phyloP scores from a whole-genome alignment of 2,888 invertebrate species.

The Apantesis nais region DNA sequence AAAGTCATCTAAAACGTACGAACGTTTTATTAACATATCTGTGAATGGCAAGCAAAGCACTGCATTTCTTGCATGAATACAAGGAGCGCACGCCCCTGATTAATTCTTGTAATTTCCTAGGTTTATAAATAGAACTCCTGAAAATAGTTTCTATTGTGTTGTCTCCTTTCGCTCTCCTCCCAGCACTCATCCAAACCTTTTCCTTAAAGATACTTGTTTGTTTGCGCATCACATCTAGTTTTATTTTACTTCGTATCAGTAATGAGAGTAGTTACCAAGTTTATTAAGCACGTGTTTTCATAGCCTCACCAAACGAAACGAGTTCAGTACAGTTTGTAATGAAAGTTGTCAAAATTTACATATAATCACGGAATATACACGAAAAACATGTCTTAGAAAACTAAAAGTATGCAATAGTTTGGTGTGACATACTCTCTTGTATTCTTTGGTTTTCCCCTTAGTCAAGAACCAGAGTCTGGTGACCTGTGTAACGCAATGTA shows the following conservation, averaged over 20 bases:
- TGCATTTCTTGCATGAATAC: no score
- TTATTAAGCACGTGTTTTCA: slow-evolving; percentile 1
- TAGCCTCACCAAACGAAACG: not conserved
- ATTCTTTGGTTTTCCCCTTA: not conserved
- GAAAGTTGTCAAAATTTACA: not conserved
- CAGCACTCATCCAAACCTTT: not conserved
- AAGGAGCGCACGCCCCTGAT: no score
- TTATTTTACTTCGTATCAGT: slow-evolving; percentile 10
- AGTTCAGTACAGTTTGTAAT: not conserved
- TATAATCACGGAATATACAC: not conserved
- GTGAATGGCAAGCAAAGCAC: no score
- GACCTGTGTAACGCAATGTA: no score
- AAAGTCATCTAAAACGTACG: no score
- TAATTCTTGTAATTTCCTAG: not conserved
- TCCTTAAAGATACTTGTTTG: slow-evolving; percentile 11
- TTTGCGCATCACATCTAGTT: slow-evolving; percentile 14
- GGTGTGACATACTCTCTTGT: not conserved
- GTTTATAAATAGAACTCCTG: not conserved
- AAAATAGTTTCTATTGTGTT: not conserved
- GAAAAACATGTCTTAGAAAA: not conserved
- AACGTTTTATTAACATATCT: no score
- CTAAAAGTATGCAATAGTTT: not conserved
- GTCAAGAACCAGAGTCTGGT: no score
- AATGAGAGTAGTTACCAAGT: slow-evolving; percentile 15
- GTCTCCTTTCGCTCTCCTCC: not conserved